Evolutionary conservation across 2,888 invertebrate species (phyloP).

Genomic region (Dinocampus coccinellae): DNA sequence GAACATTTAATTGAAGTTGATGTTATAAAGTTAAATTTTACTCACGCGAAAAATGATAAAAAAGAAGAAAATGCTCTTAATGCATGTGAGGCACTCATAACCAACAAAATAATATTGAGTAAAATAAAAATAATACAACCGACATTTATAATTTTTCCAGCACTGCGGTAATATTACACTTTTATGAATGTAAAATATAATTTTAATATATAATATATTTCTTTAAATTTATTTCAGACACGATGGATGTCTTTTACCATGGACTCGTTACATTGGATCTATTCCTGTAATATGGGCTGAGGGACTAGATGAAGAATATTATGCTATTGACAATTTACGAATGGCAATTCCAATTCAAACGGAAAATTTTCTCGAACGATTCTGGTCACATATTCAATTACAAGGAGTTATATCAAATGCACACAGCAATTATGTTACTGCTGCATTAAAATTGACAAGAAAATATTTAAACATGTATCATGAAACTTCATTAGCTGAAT

Average conservation of each 20-base stretch:
- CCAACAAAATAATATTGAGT: constrained; percentile 51
- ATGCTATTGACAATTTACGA: constrained; percentile 59
- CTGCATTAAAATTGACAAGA: constrained; percentile 51
- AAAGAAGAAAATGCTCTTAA: constrained; percentile 51
- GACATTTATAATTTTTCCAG: constrained; percentile 62
- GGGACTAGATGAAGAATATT: constrained; percentile 59
- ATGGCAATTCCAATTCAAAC: constrained; percentile 60
- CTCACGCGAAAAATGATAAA: constrained; percentile 37
- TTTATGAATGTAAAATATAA: constrained; percentile 3
- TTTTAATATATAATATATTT: background rate
- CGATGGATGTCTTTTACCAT: constrained; percentile 65
- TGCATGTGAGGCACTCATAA: constrained; percentile 56
- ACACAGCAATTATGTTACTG: constrained; percentile 54
- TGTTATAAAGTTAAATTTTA: constrained; percentile 49
- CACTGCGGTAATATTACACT: constrained; percentile 56
- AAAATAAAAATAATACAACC: constrained; percentile 57
- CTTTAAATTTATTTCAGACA: constrained; percentile 54
- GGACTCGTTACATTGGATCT: constrained; percentile 55
- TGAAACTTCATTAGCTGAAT: constrained; percentile 48
- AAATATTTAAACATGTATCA: constrained; percentile 49
- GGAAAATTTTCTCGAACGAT: constrained; percentile 52
- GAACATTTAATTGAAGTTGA: constrained; percentile 61
- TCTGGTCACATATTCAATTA: constrained; percentile 48
- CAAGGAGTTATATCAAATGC: constrained; percentile 48
- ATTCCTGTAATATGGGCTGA: constrained; percentile 63